These are phyloP conservation scores for Dilophus febrilis DNA, from an alignment of 2,888 invertebrate genomes.

Conservation along the genomic window DNA sequence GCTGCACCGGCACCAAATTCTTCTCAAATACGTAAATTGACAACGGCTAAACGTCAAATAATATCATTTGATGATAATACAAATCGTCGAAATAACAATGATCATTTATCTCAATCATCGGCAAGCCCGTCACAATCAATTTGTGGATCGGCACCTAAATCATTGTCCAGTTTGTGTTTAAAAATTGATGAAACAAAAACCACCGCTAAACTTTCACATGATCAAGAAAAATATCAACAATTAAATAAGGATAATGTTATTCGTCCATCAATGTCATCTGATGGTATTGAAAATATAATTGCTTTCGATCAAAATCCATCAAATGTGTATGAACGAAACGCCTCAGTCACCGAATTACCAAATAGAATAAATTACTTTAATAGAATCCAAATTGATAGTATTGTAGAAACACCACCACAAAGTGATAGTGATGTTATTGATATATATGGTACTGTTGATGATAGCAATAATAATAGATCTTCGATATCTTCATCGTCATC, in stretches of 20 bases:
- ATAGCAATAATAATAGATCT: constrained; percentile 3
- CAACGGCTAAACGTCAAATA: constrained; percentile 22
- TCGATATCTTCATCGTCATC: not conserved
- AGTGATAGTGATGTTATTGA: constrained; percentile 4
- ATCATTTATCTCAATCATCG: not conserved
- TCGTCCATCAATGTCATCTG: no score
- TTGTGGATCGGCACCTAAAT: constrained; percentile 3
- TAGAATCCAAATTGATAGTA: not conserved
- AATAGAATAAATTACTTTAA: not conserved
- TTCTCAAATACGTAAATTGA: constrained; percentile 18
- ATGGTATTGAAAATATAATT: no score
- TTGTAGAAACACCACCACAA: not conserved
- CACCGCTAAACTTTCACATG: no score
- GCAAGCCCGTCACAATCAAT: not conserved
- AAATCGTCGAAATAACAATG: not conserved
- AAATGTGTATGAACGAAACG: no score
- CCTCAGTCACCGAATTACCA: no score
- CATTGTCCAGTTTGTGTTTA: constrained; percentile 5
- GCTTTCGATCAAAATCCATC: no score
- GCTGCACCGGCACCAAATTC: constrained; percentile 45
- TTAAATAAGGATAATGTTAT: no score
- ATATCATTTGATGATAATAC: constrained; percentile 14
- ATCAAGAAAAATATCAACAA: no score
- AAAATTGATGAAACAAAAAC: not conserved
- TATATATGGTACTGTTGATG: not conserved